Percentiles rank a stretch among this genome's conserved stretches.
Conservation (phyloP, 2,888 invertebrate species). For the Pharmacophagus antenor region DNA sequence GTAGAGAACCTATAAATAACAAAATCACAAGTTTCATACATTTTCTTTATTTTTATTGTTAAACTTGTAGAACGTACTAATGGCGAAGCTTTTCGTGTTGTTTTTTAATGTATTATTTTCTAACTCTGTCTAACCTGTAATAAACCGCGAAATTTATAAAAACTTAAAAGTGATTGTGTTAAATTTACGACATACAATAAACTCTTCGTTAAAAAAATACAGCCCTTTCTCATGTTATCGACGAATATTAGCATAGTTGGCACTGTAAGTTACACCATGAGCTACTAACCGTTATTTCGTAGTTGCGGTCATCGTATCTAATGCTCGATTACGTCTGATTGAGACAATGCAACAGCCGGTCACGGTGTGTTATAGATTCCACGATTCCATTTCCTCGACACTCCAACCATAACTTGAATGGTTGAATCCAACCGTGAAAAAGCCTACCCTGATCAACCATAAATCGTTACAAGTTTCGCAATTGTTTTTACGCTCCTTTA, state of each 20-base stretch:
- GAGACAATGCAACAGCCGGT: constrained; percentile 67
- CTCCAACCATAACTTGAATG: constrained; percentile 62
- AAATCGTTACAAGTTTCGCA: constrained; percentile 71
- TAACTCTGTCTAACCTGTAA: too few species aligned
- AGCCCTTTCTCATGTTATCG: constrained; percentile 1
- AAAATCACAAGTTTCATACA: too few species aligned
- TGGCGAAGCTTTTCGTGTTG: too few species aligned
- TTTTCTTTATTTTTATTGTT: too few species aligned
- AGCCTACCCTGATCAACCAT: constrained; percentile 48
- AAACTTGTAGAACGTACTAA: too few species aligned
- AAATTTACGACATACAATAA: too few species aligned
- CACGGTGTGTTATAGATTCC: constrained; percentile 55
- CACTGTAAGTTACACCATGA: constrained; percentile 24
- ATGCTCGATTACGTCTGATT: constrained; percentile 73
- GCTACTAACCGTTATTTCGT: constrained; percentile 59
- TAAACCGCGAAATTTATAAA: too few species aligned
- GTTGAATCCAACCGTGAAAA: constrained; percentile 58
- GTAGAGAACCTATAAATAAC: too few species aligned
- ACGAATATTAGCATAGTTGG: background rate
- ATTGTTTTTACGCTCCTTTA: constrained; percentile 71
- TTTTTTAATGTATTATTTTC: too few species aligned
- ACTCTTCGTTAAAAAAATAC: too few species aligned
- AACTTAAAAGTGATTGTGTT: too few species aligned
- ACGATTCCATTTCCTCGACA: constrained; percentile 56
- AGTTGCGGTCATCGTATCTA: constrained; percentile 70